Conservation (phyloP, 2,888 invertebrate genomes). For the Lasioglossum calceatum region DNA sequence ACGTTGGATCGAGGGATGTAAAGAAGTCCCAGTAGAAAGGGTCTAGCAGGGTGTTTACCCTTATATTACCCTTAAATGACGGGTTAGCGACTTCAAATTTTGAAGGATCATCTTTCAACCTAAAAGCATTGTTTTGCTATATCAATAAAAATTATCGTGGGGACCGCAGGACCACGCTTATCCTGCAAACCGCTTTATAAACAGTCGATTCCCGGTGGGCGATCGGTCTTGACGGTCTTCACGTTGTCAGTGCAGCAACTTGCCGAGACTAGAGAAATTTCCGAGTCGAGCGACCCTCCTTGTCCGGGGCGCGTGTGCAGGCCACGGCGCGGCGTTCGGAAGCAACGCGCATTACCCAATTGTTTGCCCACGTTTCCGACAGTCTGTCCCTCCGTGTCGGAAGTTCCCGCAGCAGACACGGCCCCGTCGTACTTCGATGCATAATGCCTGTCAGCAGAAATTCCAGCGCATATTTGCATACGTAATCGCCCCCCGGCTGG, state of each 20-base stretch:
- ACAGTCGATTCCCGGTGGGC: neutral
- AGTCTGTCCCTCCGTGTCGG: conserved; percentile 75
- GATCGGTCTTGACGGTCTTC: conserved; percentile 16
- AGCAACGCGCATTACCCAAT: conserved; percentile 70
- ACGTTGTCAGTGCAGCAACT: conserved; percentile 11
- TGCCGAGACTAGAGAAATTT: conserved; percentile 44
- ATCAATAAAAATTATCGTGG: too few relatives aligned
- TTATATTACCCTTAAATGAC: too few relatives aligned
- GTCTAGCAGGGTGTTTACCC: too few relatives aligned
- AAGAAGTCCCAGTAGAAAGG: conserved; percentile 8
- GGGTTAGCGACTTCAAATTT: too few relatives aligned
- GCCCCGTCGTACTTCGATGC: conserved; percentile 66
- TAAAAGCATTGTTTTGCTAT: too few relatives aligned
- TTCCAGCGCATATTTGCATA: conserved; percentile 76
- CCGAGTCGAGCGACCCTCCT: conserved; percentile 26
- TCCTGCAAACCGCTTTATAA: neutral
- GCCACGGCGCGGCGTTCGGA: conserved; percentile 28
- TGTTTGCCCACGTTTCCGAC: conserved; percentile 74
- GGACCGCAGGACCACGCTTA: too few relatives aligned
- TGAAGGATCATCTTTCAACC: too few relatives aligned
- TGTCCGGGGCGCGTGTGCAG: conserved; percentile 7
- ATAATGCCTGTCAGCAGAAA: conserved; percentile 72
- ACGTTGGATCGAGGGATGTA: neutral
- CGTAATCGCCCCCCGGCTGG: conserved; percentile 69
- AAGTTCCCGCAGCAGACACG: conserved; percentile 69